phyloP scores from a whole-genome alignment of 2,888 invertebrate genomes.

The Coelogynopora nodosa region DNA sequence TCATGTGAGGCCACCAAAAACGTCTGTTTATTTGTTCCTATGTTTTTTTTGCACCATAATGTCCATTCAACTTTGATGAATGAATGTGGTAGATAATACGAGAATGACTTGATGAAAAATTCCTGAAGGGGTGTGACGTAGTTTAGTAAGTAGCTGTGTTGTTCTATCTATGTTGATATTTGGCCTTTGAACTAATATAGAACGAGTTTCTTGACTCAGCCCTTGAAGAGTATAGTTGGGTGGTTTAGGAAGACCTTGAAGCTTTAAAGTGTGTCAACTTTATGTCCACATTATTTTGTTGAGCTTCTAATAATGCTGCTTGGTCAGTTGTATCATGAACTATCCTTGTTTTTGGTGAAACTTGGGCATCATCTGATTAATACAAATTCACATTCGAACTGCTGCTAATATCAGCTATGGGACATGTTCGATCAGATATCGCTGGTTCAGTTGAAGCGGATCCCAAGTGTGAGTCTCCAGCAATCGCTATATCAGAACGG shows the following conservation, averaged over 20 bases:
- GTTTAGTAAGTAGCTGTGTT: not conserved
- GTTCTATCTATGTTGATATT: not conserved
- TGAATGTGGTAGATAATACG: too few species aligned
- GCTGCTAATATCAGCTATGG: too few species aligned
- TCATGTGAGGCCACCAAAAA: not conserved
- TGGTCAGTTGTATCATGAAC: not conserved
- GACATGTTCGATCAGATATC: not conserved
- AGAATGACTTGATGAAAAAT: not conserved
- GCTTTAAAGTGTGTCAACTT: too few species aligned
- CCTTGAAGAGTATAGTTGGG: not conserved
- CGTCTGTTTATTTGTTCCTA: not conserved
- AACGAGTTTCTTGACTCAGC: not conserved
- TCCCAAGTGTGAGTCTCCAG: not conserved
- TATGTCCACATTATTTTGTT: too few species aligned
- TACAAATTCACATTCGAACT: too few species aligned
- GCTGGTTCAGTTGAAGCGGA: not conserved
- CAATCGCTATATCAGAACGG: not conserved
- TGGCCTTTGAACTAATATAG: not conserved
- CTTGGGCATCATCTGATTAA: too few species aligned
- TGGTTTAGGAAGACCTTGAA: not conserved
- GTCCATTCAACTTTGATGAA: not conserved
- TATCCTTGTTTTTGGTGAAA: too few species aligned
- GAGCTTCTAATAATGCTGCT: too few species aligned
- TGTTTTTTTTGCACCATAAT: not conserved
- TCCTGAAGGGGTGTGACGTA: not conserved